These are phyloP conservation scores for Drosophila paulistorum DNA, from an alignment of 1,140 invertebrate genomes.

Conservation along the genomic window DNA sequence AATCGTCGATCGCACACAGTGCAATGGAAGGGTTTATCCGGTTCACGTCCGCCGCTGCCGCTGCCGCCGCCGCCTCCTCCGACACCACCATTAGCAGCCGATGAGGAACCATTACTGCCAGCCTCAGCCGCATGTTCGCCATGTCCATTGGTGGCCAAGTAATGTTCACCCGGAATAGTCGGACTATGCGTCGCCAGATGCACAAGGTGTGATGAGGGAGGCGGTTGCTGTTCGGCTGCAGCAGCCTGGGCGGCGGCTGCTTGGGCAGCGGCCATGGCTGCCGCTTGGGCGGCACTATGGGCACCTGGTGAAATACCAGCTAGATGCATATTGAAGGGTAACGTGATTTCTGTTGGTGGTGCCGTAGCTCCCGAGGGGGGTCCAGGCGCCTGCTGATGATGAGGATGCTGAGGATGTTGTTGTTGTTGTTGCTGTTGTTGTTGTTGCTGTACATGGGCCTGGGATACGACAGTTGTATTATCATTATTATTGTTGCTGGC, in stretches of 20 bases:
- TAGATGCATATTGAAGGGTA: slow-evolving; percentile 80
- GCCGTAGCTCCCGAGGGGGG: slow-evolving; percentile 45
- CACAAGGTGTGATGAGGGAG: slow-evolving; percentile 59
- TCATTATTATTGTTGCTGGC: slow-evolving; percentile 68
- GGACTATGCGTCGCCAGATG: slow-evolving; percentile 73
- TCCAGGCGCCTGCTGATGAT: slow-evolving; percentile 63
- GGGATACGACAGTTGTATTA: slow-evolving; percentile 64
- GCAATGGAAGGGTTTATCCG: slow-evolving; percentile 82
- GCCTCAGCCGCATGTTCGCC: slow-evolving; percentile 55
- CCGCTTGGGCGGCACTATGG: slow-evolving; percentile 76
- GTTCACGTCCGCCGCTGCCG: slow-evolving; percentile 50
- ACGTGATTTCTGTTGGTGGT: slow-evolving; percentile 67
- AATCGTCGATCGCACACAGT: slow-evolving; percentile 82
- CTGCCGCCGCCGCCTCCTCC: slow-evolving; percentile 35
- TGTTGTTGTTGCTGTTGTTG: slow-evolving; percentile 35
- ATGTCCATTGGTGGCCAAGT: slow-evolving; percentile 70
- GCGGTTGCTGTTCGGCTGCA: slow-evolving; percentile 60
- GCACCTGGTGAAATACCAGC: slow-evolving; percentile 70
- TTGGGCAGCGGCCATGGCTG: slow-evolving; percentile 79
- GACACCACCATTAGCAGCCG: slow-evolving; percentile 28
- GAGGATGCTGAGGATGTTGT: slow-evolving; percentile 32
- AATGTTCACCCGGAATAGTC: slow-evolving; percentile 56
- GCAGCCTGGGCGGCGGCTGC: slow-evolving; percentile 79
- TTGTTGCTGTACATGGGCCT: slow-evolving; percentile 67
- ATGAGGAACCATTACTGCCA: slow-evolving; percentile 23